Evolutionary conservation across 2,888 invertebrate species (phyloP).

Genomic region (Drosophila planitibia): DNA sequence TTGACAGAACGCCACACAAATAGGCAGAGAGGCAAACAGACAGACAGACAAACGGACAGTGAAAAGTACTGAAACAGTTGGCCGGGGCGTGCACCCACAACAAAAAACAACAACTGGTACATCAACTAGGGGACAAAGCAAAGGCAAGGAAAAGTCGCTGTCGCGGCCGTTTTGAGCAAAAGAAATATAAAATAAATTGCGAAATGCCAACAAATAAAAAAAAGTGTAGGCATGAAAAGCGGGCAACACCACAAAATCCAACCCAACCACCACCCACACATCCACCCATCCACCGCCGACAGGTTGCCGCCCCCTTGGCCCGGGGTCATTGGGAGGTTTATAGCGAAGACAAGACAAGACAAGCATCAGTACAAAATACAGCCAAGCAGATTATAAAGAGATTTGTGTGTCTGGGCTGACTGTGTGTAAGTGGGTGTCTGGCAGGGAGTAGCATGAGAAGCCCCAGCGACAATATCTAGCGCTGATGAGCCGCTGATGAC

Average conservation of each 20-base stretch:
- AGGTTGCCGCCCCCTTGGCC: constrained; percentile 42
- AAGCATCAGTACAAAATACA: constrained; percentile 1
- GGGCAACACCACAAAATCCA: not conserved
- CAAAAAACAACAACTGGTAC: constrained; percentile 19
- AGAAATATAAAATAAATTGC: constrained; percentile 75
- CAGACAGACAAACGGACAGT: not conserved
- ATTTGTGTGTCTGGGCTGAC: constrained; percentile 63
- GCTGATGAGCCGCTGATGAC: constrained; percentile 73
- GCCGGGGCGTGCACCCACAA: constrained; percentile 27
- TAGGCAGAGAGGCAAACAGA: constrained; percentile 27
- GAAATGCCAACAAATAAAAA: constrained; percentile 73
- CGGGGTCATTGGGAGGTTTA: constrained; percentile 42
- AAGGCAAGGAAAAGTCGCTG: constrained; percentile 22
- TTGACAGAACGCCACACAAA: constrained; percentile 52
- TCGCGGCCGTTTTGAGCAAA: constrained; percentile 49
- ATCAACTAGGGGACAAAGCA: constrained; percentile 28
- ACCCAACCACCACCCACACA: constrained; percentile 5
- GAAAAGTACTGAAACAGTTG: constrained; percentile 27
- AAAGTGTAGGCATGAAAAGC: constrained; percentile 54
- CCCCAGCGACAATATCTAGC: not conserved
- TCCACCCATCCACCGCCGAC: constrained; percentile 1
- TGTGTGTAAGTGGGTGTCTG: constrained; percentile 1
- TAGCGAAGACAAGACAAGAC: constrained; percentile 14
- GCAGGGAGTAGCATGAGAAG: not conserved
- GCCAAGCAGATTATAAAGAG: constrained; percentile 69